A percentile compares a stretch with the other conserved stretches of the same genome.
phyloP scores from a whole-genome alignment of 2,797 vertebrate species.

The Cuculus canorus region DNA sequence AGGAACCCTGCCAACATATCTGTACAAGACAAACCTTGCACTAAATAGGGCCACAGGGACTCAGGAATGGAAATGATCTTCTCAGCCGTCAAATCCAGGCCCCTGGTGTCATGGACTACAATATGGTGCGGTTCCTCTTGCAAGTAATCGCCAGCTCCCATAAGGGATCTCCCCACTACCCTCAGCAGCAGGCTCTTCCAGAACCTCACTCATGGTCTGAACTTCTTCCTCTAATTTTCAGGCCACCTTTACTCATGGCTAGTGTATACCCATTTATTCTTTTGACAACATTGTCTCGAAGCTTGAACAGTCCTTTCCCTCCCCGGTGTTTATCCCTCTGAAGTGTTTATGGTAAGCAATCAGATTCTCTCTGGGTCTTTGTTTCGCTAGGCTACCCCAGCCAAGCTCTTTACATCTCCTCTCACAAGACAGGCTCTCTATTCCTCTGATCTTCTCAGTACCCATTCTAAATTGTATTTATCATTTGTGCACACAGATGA shows the following conservation, averaged over 20 bases:
- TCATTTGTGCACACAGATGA: not conserved
- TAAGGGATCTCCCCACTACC: not conserved
- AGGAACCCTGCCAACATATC: slow-evolving; percentile 34
- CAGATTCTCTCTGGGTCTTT: slow-evolving; percentile 30
- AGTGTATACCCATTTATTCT: slow-evolving; percentile 12
- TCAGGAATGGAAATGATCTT: slow-evolving; percentile 16
- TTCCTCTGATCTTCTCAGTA: slow-evolving; percentile 32
- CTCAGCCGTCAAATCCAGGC: not conserved
- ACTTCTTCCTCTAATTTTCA: not conserved
- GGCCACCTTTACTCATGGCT: not conserved
- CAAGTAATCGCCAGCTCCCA: not conserved
- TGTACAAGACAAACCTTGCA: slow-evolving; percentile 23
- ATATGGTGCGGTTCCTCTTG: not conserved
- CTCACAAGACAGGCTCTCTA: slow-evolving; percentile 24
- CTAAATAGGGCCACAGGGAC: not conserved
- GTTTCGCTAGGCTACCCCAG: slow-evolving; percentile 28
- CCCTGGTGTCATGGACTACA: slow-evolving; percentile 17
- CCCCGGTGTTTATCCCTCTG: slow-evolving; percentile 4
- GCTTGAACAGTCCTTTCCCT: slow-evolving; percentile 7
- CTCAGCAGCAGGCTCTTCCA: not conserved
- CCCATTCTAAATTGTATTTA: slow-evolving; percentile 17
- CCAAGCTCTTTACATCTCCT: slow-evolving; percentile 55
- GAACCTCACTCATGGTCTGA: not conserved
- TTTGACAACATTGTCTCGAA: not conserved
- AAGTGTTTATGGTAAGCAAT: slow-evolving; percentile 34